These are phyloP conservation scores for Gambelia wislizenii DNA, from an alignment of 2,797 vertebrate species.

Conservation along the genomic window DNA sequence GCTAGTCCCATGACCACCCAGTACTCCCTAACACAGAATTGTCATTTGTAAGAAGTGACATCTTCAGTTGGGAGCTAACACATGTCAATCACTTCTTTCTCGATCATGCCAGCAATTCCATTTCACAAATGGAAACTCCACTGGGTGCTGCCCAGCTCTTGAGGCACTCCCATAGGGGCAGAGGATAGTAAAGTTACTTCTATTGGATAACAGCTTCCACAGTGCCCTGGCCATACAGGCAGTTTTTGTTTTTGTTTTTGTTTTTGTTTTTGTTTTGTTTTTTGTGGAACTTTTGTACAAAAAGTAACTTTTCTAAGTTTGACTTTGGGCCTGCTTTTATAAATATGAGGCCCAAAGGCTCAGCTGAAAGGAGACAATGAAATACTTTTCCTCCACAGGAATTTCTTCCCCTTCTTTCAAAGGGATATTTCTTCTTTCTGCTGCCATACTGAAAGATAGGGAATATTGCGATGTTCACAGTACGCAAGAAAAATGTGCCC, in stretches of 20 bases:
- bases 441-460: background rate
- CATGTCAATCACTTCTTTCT: background rate
- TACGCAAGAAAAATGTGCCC: background rate
- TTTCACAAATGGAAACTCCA: background rate
- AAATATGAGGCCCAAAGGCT: background rate
- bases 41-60: background rate
- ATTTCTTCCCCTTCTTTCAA: background rate
- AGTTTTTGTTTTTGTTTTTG: too few species aligned
- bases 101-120: background rate
- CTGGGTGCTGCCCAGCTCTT: background rate
- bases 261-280: too few species aligned
- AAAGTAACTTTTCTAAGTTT: too few species aligned
- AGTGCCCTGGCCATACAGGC: too few species aligned
- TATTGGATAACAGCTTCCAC: too few species aligned
- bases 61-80: background rate
- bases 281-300: too few species aligned
- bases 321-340: background rate
- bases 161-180: background rate
- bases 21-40: background rate
- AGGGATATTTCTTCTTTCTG: background rate
- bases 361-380: background rate
- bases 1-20: background rate
- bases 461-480: background rate
- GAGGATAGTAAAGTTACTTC: too few species aligned
- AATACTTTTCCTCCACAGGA: background rate